A percentile compares a stretch with the other conserved stretches of the same genome.
Evolutionary conservation across 2,113 vertebrate genomes (phyloP).

Genomic region (Zosterops borbonicus): DNA sequence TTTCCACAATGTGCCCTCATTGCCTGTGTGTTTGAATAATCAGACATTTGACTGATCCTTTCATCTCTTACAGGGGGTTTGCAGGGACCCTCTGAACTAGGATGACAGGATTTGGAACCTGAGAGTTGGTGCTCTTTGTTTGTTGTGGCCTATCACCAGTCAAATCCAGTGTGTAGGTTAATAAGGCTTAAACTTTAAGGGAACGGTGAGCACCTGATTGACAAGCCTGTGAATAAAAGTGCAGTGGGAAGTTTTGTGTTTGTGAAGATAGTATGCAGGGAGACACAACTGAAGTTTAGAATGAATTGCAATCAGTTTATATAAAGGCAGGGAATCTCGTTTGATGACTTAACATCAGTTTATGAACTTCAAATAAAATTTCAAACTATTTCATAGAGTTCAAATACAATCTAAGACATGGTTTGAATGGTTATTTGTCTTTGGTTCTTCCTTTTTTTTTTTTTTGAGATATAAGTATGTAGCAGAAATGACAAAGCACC

Average conservation of each 20-base stretch:
- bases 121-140: slow-evolving; percentile 82
- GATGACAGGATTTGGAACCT: slow-evolving; percentile 84
- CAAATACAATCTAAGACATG: not conserved
- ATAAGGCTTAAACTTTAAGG: slow-evolving; percentile 88
- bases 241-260: slow-evolving; percentile 77
- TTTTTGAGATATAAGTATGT: not conserved
- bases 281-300: slow-evolving; percentile 66
- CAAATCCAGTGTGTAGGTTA: slow-evolving; percentile 85
- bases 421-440: not conserved
- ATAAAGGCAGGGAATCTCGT: slow-evolving; percentile 40
- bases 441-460: not conserved
- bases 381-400: not conserved
- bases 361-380: not conserved
- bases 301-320: slow-evolving; percentile 35
- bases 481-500: not conserved
- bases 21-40: slow-evolving; percentile 76
- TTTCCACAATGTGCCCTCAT: slow-evolving; percentile 59
- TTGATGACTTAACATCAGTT: slow-evolving; percentile 6
- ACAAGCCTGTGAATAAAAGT: slow-evolving; percentile 81
- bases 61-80: slow-evolving; percentile 79
- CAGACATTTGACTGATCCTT: slow-evolving; percentile 81
- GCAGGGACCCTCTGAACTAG: slow-evolving; percentile 77
- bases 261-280: slow-evolving; percentile 71
- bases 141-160: slow-evolving; percentile 78
- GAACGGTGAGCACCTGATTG: slow-evolving; percentile 83